Evolutionary conservation across 2,888 invertebrate genomes (phyloP).

Genomic region (Caenorhabditis sp.): DNA sequence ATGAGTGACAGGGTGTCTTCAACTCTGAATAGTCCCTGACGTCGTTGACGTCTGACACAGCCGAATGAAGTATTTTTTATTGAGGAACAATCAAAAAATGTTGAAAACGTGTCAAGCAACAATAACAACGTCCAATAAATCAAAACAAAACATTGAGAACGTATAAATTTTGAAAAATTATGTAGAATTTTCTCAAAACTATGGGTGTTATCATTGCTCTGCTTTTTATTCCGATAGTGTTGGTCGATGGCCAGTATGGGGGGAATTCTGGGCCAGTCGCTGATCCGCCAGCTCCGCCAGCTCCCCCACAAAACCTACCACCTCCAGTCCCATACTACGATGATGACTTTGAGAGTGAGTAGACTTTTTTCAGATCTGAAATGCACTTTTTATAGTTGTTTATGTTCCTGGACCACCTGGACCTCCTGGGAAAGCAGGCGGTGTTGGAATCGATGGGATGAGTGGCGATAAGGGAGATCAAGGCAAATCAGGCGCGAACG

Average conservation of each 20-base stretch:
- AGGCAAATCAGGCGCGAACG: slow-evolving; percentile 44
- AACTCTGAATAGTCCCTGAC: too few species aligned
- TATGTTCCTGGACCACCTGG: slow-evolving; percentile 37
- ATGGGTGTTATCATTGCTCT: not conserved
- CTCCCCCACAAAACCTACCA: not conserved
- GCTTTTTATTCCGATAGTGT: not conserved
- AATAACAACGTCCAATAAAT: not conserved
- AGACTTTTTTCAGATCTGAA: not conserved
- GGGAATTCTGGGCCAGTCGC: not conserved
- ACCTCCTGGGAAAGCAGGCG: slow-evolving; percentile 35
- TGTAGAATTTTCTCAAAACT: not conserved
- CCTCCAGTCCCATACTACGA: not conserved
- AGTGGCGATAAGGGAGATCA: slow-evolving; percentile 38
- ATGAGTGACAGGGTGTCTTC: too few species aligned
- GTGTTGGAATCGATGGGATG: slow-evolving; percentile 28
- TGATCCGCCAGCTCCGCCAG: not conserved
- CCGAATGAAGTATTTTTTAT: too few species aligned
- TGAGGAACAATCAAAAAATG: not conserved
- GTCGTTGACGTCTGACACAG: too few species aligned
- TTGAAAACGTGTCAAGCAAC: not conserved
- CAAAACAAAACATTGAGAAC: not conserved
- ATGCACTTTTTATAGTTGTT: not conserved
- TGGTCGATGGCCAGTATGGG: not conserved
- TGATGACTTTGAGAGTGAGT: not conserved
- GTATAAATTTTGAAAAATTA: not conserved